Conservation (phyloP, 2,888 invertebrate genomes). For the Acleris literana region DNA sequence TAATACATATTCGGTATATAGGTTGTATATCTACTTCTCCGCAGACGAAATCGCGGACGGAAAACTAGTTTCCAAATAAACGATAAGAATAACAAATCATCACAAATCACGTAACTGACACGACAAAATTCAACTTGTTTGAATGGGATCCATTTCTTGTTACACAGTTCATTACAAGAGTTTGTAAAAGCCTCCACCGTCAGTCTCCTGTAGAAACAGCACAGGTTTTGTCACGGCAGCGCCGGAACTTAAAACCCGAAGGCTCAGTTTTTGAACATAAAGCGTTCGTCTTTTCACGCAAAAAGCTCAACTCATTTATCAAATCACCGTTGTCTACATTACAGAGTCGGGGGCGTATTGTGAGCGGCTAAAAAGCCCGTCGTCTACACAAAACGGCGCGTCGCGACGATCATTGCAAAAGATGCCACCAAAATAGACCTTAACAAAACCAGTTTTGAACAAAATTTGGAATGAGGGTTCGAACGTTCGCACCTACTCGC, state of each 20-base stretch:
- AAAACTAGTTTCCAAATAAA: no score
- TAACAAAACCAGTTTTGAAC: constrained; percentile 47
- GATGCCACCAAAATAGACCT: constrained; percentile 58
- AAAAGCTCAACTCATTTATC: constrained; percentile 74
- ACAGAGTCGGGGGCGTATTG: constrained; percentile 66
- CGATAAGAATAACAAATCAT: constrained; percentile 10
- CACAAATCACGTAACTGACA: constrained; percentile 25
- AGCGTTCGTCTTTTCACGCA: constrained; percentile 66
- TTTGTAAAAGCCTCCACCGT: constrained; percentile 50
- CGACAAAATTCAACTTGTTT: constrained; percentile 36
- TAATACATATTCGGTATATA: no score
- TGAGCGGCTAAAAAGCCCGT: constrained; percentile 72
- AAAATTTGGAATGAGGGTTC: constrained; percentile 40
- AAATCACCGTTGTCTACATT: constrained; percentile 77
- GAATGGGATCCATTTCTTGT: constrained; percentile 39
- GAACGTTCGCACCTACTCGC: constrained; percentile 24
- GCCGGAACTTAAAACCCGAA: constrained; percentile 39
- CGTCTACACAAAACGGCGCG: constrained; percentile 60
- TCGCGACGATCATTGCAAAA: constrained; percentile 49
- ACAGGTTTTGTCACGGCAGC: constrained; percentile 62
- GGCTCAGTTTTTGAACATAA: constrained; percentile 56
- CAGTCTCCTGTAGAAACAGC: constrained; percentile 51
- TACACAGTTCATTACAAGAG: constrained; percentile 49
- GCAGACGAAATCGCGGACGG: no score
- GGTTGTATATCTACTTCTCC: no score